Conservation (phyloP, 2,888 invertebrate species). For the Frankliniella fusca region DNA sequence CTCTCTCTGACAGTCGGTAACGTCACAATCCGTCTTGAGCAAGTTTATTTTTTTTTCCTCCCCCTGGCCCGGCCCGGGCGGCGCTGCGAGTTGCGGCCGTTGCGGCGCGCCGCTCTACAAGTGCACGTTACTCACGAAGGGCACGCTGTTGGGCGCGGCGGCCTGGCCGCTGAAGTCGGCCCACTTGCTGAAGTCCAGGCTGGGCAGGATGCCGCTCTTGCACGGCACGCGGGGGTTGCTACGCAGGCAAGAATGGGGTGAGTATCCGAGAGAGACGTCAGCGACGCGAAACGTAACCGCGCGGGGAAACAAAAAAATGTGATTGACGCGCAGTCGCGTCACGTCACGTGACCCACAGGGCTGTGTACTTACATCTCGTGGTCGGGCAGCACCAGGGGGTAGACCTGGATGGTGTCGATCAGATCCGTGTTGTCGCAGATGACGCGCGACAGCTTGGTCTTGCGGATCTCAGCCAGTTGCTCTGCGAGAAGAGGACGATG, state of each 20-base stretch:
- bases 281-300: background rate
- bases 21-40: too few relatives aligned
- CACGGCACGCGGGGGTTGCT: slow-evolving; percentile 93
- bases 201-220: slow-evolving; percentile 79
- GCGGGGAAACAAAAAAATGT: too few relatives aligned
- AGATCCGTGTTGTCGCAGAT: slow-evolving; percentile 91
- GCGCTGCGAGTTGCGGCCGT: too few relatives aligned
- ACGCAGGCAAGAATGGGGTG: slow-evolving; percentile 41
- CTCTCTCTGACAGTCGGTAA: slow-evolving; percentile 1
- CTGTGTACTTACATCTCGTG: slow-evolving; percentile 76
- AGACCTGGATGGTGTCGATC: slow-evolving; percentile 84
- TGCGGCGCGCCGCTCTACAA: background rate
- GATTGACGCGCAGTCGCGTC: too few relatives aligned
- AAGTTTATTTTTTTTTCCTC: too few relatives aligned
- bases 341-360: background rate
- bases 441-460: slow-evolving; percentile 72
- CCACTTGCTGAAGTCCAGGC: slow-evolving; percentile 86
- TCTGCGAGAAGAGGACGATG: slow-evolving; percentile 50
- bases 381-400: slow-evolving; percentile 88
- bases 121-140: slow-evolving; percentile 27
- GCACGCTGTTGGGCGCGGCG: slow-evolving; percentile 34
- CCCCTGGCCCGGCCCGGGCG: too few relatives aligned
- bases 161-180: slow-evolving; percentile 58
- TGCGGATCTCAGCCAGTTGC: slow-evolving; percentile 77
- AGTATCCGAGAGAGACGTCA: background rate